Evolutionary conservation across 2,888 invertebrate genomes (phyloP), one percentile per base, ranked within the genome.

Genomic region (Parasteatoda lunata): DNA sequence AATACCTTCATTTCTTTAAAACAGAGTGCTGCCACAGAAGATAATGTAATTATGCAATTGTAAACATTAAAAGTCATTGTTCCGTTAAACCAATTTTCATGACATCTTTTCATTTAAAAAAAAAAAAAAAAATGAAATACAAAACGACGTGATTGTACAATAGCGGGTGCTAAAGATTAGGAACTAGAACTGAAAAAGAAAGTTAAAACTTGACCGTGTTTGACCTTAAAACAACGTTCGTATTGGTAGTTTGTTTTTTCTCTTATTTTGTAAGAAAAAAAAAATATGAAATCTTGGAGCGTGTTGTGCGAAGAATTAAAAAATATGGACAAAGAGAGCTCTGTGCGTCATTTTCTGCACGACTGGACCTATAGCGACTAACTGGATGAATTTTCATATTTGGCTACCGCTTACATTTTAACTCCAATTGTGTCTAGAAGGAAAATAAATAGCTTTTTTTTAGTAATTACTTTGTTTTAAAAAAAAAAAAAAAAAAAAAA

Each of bases 321-420:
- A 69, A 78, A 15, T 49, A 78, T 47, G 65, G 69, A 85, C 79
- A 85, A 76, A 70, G 79, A 79, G 76, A 68, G 69, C 65, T 79
- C 54, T 79, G 70, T 76, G 76, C 59, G 70, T 85, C 71, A 80
- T 85, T 85, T 85, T 85, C 85, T 85, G 85, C 85, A 80, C 76
- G 85, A 80, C 49, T 85, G 80, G 85, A 9, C 75, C 54, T 65
- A 71, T 73, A 54, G 72, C 52, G 75, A 69, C 79, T 84, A 64
- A 45, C 73, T n/a, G 51, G 69, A 79, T 64, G 64, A 73, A 79
- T 84, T 77, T 75, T 51, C 81, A 59, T 71, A 48, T 48, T 48
- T 47, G 68, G 77, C 45, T 48, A 68, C 77, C 66, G 64, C 66
- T 65, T 73, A 51, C 80, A 66, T 52, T 73, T 80, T 73, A 73